phyloP scores from a whole-genome alignment of 2,888 invertebrate genomes.

The Masnerella sp. region DNA sequence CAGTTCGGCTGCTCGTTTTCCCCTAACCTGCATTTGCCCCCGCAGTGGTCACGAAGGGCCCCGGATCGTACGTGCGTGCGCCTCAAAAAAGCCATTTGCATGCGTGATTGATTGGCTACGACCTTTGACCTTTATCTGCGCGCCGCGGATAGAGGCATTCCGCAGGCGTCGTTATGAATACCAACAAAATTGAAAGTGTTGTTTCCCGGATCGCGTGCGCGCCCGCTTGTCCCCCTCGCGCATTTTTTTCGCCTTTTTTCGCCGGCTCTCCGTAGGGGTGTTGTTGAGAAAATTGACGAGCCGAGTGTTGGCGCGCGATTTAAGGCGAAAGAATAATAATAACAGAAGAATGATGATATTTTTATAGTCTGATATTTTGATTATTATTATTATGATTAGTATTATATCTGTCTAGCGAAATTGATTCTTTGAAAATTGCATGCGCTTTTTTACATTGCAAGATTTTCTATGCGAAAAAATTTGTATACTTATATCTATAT shows the following conservation, averaged over 20 bases:
- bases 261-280: background rate
- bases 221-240: background rate
- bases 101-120: slow-evolving; percentile 54
- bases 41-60: slow-evolving; percentile 42
- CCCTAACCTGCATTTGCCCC: slow-evolving; percentile 44
- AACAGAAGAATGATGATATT: too few relatives aligned
- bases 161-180: slow-evolving; percentile 37
- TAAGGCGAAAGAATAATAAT: too few relatives aligned
- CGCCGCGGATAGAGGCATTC: slow-evolving; percentile 35
- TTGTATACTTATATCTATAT: too few relatives aligned
- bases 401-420: too few relatives aligned
- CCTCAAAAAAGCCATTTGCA: slow-evolving; percentile 43
- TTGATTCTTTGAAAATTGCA: too few relatives aligned
- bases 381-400: too few relatives aligned
- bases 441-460: too few relatives aligned
- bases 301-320: slow-evolving; percentile 1
- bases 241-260: background rate
- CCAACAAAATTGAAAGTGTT: slow-evolving; percentile 56
- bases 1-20: slow-evolving; percentile 44
- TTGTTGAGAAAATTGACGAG: slow-evolving; percentile 21
- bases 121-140: slow-evolving; percentile 54
- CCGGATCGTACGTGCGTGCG: slow-evolving; percentile 33
- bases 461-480: too few relatives aligned
- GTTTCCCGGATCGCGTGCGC: slow-evolving; percentile 52
- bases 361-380: too few relatives aligned